These are phyloP conservation scores for Nemopilema nomurai DNA, from an alignment of 30 jellyfish, hydroid and myxozoan species.

Conservation along the genomic window DNA sequence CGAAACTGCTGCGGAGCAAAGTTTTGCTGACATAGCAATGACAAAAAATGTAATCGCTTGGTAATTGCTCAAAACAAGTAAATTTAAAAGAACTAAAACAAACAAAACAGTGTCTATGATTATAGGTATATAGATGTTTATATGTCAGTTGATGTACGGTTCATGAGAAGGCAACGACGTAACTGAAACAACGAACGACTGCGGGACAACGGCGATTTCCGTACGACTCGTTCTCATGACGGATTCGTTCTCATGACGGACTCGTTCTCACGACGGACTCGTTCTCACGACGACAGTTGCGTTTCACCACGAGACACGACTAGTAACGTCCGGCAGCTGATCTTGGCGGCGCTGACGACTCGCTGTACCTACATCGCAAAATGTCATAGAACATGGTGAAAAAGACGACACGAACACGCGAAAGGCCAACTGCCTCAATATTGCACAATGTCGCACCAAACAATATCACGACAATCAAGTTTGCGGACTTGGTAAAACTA, in stretches of 20 bases:
- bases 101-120: background rate
- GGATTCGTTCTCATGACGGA: background rate
- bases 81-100: background rate
- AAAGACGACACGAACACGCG: background rate
- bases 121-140: background rate
- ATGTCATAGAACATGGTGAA: background rate
- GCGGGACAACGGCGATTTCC: background rate
- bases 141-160: background rate
- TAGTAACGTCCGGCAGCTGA: constrained; percentile 53
- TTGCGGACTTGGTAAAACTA: no score
- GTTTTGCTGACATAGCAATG: no score
- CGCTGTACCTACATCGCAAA: constrained; percentile 53
- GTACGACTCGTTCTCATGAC: background rate
- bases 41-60: background rate
- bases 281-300: background rate
- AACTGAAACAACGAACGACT: background rate
- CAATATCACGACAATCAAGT: background rate
- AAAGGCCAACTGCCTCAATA: background rate
- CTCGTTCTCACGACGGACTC: background rate
- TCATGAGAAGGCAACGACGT: background rate
- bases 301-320: background rate
- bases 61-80: background rate
- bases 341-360: constrained; percentile 51
- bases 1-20: no score
- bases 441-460: background rate